Evolutionary conservation across 2,113 vertebrate species (phyloP).

Genomic region (Oceanodroma tethys): DNA sequence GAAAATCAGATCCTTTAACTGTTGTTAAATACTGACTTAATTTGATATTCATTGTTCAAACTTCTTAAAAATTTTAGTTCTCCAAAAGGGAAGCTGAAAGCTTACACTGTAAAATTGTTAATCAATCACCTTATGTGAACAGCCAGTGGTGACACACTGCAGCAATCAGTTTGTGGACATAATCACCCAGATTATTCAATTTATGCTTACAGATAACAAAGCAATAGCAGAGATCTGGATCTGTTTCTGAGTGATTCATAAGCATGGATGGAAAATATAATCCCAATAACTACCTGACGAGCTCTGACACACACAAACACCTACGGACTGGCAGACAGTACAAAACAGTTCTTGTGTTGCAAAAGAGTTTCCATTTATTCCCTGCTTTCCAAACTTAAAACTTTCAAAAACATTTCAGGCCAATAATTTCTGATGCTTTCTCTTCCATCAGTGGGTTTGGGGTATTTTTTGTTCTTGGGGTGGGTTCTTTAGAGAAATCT

Average conservation of each 20-base stretch:
- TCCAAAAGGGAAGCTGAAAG: background rate
- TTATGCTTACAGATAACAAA: slow-evolving; percentile 32
- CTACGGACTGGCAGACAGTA: background rate
- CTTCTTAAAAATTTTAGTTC: background rate
- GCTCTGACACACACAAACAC: slow-evolving; percentile 53
- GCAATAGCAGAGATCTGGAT: slow-evolving; percentile 19
- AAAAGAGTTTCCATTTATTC: slow-evolving; percentile 30
- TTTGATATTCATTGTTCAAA: background rate
- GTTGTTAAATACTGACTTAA: background rate
- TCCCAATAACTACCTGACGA: background rate
- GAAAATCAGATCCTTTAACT: background rate
- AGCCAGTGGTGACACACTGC: background rate
- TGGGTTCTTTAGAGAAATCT: background rate
- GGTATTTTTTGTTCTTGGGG: background rate
- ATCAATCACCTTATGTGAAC: background rate
- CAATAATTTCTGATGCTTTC: background rate
- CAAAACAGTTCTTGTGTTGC: slow-evolving; percentile 20
- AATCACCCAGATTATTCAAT: slow-evolving; percentile 13
- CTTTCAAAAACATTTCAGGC: background rate
- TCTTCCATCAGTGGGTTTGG: background rate
- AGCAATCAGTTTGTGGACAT: background rate
- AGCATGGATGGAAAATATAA: slow-evolving; percentile 21
- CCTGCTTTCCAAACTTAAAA: background rate
- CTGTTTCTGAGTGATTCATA: slow-evolving; percentile 38
- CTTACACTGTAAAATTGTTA: background rate